Base-by-base conservation (phyloP, 1,140 invertebrate species). In the Andrena cerasifolii region DNA sequence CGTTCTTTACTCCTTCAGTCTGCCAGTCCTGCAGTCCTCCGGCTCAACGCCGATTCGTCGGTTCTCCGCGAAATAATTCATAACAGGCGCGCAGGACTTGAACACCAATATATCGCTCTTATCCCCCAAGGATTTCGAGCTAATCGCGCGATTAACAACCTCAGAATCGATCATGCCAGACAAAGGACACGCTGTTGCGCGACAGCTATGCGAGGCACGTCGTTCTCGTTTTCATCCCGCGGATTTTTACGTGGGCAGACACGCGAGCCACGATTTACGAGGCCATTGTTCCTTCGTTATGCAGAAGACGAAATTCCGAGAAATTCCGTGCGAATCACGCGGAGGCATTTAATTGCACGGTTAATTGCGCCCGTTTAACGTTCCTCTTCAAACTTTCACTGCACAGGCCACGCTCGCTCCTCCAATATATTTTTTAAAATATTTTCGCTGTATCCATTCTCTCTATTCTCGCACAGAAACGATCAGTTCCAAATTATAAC, bases 311-410 rank as follows among this genome's bases (percentile, higher is more conserved):
- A 31, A 45, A 73, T 10, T 40, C 36, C 24, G 58, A 26, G 47
- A 53, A 51, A 73, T 73, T 63, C 58, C 70, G 8, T 31, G 43
- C 45, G 45, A 61, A n/a, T 47, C 56, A 10, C 31, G 33, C 0
- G 31, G 31, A 73, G 53, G 43, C n/a, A 40, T 51, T 73, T 73
- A 73, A 73, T 73, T 73, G 70, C 24, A 2, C 31, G 70, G 63
- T 63, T 73, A 63, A 73, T 63, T 53, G 70, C 47, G 14, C 66
- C 24, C 36, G 67, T 70, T 54, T 33, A 43, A 36, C 14, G 1
- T 65, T 31, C 12, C n/a, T 8, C 16, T 66, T 66, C 36, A 14
- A 21, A 51, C n/a, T 21, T 51, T 21, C n/a, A 51, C 6, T n/a
- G n/a, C 6, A 6, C n/a, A 7, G 6, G 21, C 8, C 2, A 51